Conservation (phyloP, 2,888 invertebrate species). For the Fragum whitleyi region DNA sequence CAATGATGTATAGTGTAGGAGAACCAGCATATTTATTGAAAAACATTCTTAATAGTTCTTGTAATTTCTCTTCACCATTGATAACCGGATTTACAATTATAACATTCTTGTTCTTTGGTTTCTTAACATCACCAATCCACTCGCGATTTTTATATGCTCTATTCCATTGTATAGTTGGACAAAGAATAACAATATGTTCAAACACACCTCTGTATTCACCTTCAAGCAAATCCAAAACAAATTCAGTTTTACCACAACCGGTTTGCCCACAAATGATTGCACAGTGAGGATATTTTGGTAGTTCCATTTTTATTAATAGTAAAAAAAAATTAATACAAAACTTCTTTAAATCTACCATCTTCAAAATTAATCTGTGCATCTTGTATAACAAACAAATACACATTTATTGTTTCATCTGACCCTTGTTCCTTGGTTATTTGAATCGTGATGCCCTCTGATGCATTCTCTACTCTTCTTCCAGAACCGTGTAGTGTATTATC, state of each 20-base stretch:
- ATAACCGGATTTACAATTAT: slow-evolving; percentile 33
- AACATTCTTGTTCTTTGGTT: slow-evolving; percentile 41
- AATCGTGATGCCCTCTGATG: slow-evolving; percentile 49
- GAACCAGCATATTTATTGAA: slow-evolving; percentile 40
- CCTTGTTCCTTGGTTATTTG: slow-evolving; percentile 51
- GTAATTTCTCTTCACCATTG: slow-evolving; percentile 28
- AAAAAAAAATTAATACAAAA: slow-evolving; percentile 35
- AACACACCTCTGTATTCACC: slow-evolving; percentile 38
- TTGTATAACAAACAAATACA: slow-evolving; percentile 53
- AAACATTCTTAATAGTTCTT: slow-evolving; percentile 39
- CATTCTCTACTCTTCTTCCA: slow-evolving; percentile 55
- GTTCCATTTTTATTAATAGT: slow-evolving; percentile 25
- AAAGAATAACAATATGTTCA: slow-evolving; percentile 52
- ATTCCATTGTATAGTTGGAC: slow-evolving; percentile 50
- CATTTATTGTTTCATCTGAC: slow-evolving; percentile 42
- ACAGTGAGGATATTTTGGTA: slow-evolving; percentile 53
- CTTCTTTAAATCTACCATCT: slow-evolving; percentile 49
- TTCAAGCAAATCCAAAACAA: slow-evolving; percentile 37
- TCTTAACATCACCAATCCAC: slow-evolving; percentile 39
- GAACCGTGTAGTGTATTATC: slow-evolving; percentile 53
- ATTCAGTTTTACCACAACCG: slow-evolving; percentile 47
- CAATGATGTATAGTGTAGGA: slow-evolving; percentile 53
- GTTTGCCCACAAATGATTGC: slow-evolving; percentile 35
- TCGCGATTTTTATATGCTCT: slow-evolving; percentile 41
- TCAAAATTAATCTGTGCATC: slow-evolving; percentile 60